Evolutionary conservation across 2,113 vertebrate genomes (phyloP).

Genomic region (Misgurnus anguillicaudatus): DNA sequence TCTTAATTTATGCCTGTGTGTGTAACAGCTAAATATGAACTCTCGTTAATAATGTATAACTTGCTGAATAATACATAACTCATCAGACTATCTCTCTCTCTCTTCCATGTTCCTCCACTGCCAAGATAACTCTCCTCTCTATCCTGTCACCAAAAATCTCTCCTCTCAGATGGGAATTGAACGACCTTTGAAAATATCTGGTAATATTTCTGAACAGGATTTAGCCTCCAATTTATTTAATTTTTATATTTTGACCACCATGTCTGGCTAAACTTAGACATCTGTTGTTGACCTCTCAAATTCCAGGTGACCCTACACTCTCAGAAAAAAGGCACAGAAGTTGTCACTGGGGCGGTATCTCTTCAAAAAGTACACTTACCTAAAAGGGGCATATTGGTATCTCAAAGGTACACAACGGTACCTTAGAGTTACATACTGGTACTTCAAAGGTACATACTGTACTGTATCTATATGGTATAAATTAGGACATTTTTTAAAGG

Average conservation of each 20-base stretch:
- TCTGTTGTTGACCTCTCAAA: background rate
- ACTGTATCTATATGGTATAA: too few relatives aligned
- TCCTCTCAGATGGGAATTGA: background rate
- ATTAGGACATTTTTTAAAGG: too few relatives aligned
- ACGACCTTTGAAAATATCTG: too few relatives aligned
- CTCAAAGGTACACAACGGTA: too few relatives aligned
- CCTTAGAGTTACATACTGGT: too few relatives aligned
- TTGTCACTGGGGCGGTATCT: too few relatives aligned
- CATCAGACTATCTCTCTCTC: conserved; percentile 40
- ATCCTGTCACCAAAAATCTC: background rate
- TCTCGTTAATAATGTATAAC: conserved; percentile 53
- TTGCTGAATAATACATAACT: conserved; percentile 50
- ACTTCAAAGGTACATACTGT: too few relatives aligned
- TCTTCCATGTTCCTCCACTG: background rate
- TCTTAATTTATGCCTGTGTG: conserved; percentile 52
- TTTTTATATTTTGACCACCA: too few relatives aligned
- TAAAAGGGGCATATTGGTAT: too few relatives aligned
- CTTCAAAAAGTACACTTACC: too few relatives aligned
- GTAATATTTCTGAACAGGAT: background rate
- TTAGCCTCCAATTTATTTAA: too few relatives aligned
- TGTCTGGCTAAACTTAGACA: background rate
- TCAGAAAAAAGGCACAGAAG: too few relatives aligned
- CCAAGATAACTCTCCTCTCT: conserved; percentile 2
- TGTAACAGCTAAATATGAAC: conserved; percentile 57
- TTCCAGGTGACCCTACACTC: background rate